Evolutionary conservation across 2,797 vertebrate species (phyloP), one percentile per base, ranked within the genome.

Genomic region (Sphenodon punctatus): DNA sequence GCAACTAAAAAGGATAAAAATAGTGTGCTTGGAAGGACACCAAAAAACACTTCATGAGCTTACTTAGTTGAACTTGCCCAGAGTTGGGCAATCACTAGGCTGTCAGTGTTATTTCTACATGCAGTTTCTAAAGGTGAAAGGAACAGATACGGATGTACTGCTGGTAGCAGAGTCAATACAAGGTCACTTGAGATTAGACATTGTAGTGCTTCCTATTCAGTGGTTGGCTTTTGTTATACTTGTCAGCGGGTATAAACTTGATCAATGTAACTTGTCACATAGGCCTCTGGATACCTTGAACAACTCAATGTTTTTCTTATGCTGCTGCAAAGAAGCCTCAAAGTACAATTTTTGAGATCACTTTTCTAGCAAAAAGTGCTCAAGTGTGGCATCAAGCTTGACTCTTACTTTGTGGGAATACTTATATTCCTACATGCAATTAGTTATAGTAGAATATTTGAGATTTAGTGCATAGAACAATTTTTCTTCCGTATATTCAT

Each of bases 161-260:
- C 22, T 2, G 2, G 2, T 75, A 30, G 41, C 14, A 23, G 43
- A 60, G 63, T 16, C 11, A 17, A 14, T 15, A n/a, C 25, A 1
- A 15, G 23, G 43, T 12, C 27, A 39, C 23, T 9, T 6, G 15
- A 25, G 11, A 20, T 45, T 2, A 6, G 39, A 12, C 23, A 1
- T 17, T 45, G 1, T n/a, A 20, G 1, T 0, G 1, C 72, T 32
- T 15, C n/a, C 70, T 53, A 53, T 30, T 60, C 32, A 7, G 27
- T 27, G 27, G 17, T 78, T 1, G 1, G 15, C 27, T 16, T 3
- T 3, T 30, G 17, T n/a, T 53, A 51, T 43, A 15, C 15, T 43
- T 45, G 45, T 45, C 16, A 20, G 16, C 20, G 22, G 46, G 11
- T 48, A 48, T 46, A 48, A 46, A 48, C 48, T 25, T 48, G 48